Evolutionary conservation across 1,140 invertebrate species (phyloP).

Genomic region (Microplitis demolitor): DNA sequence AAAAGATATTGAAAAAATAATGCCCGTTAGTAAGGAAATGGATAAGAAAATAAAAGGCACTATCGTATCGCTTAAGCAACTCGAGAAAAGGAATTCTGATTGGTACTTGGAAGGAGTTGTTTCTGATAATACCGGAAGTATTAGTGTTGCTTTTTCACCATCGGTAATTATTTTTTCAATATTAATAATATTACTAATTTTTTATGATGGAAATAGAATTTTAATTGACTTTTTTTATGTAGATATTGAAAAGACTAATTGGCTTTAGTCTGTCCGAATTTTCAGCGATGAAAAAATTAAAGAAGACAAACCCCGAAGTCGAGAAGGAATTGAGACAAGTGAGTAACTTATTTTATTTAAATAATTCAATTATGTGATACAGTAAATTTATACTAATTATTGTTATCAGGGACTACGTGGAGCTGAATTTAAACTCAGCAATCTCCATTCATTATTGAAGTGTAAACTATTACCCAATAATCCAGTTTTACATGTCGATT

Average conservation of each 20-base stretch:
- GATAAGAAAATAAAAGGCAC: slow-evolving; percentile 40
- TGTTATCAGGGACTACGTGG: background rate
- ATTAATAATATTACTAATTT: background rate
- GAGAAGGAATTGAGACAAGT: slow-evolving; percentile 43
- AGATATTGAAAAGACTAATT: slow-evolving; percentile 48
- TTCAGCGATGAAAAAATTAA: slow-evolving; percentile 44
- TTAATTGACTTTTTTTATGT: slow-evolving; percentile 19
- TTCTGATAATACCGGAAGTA: slow-evolving; percentile 41
- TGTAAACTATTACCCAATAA: too few species aligned
- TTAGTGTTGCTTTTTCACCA: slow-evolving; percentile 48
- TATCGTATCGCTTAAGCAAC: slow-evolving; percentile 36
- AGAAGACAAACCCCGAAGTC: slow-evolving; percentile 42
- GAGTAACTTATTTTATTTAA: slow-evolving; percentile 7
- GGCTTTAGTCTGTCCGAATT: slow-evolving; percentile 48
- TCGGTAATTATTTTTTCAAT: slow-evolving; percentile 33
- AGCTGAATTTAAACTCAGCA: background rate
- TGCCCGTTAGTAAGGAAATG: slow-evolving; percentile 14
- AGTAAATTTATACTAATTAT: too few species aligned
- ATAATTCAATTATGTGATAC: background rate
- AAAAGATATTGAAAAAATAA: slow-evolving; percentile 32
- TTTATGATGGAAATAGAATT: background rate
- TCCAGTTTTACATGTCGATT: too few species aligned
- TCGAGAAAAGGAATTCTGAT: slow-evolving; percentile 35
- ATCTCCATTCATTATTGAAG: too few species aligned
- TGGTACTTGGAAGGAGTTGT: slow-evolving; percentile 47